Evolutionary conservation across 2,797 vertebrate species (phyloP), one percentile per base, ranked within the genome.

Genomic region (Gallinago solitaria): DNA sequence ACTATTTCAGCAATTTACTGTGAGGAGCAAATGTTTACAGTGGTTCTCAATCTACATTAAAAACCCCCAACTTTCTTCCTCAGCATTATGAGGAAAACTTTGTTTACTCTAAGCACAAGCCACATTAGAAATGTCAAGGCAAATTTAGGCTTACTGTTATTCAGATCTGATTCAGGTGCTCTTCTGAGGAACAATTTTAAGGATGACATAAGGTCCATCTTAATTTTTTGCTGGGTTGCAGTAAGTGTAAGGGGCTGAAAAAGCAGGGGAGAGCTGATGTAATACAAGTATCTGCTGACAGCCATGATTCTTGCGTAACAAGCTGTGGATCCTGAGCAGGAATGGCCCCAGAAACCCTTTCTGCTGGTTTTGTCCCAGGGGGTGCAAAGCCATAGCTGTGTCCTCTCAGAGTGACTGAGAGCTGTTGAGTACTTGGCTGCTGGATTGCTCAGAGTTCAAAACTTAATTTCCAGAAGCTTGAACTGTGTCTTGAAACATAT

Each of bases 61-160:
- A 47, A 17, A 1, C 0, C 6, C 8, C 2, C 13, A 19, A 0
- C 32, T 64, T 63, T 54, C 5, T 39, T 80, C 11, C 35, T 60
- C n/a, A n/a, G n/a, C 35, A 14, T 76, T 68, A 33, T 17, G 41
- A 30, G 12, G 30, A 67, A 20, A 39, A 30, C 21, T 67, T 75
- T 68, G 14, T 51, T 71, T 59, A 47, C 17, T 28, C 8, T 43
- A 61, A 64, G 24, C 19, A 32, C 27, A 71, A 71, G 27, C 48
- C 12, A 68, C 25, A 28, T 35, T 48, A 63, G 30, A 56, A 53
- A 68, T 45, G 9, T 8, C 16, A 61, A 76, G 25, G 35, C n/a
- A 45, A 30, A 33, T 60, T 91, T 45, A 56, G 25, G 12, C 11
- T 63, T 51, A 16, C 16, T 48, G 27, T 32, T 64, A 41, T n/a